Conservation (phyloP, 2,888 invertebrate species). For the Tetanocera ferruginea region DNA sequence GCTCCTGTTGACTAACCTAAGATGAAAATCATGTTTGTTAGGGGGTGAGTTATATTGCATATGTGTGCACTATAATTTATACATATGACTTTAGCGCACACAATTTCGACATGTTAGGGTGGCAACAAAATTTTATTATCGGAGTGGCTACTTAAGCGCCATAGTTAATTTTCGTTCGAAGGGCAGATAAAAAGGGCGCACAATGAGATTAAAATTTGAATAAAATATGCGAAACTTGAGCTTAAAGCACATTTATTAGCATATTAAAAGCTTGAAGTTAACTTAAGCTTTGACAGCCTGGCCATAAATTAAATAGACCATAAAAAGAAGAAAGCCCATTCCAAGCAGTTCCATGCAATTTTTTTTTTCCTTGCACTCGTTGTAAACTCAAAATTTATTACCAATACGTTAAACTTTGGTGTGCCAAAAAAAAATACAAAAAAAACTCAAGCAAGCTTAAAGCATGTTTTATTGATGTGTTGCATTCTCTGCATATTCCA, state of each 20-base stretch:
- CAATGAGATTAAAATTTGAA: neutral
- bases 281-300: constrained; percentile 19
- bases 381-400: neutral
- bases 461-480: constrained; percentile 29
- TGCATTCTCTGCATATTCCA: constrained; percentile 28
- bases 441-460: constrained; percentile 45
- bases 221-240: neutral
- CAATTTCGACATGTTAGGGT: constrained; percentile 52
- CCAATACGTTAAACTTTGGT: neutral
- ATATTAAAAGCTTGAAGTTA: constrained; percentile 59
- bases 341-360: neutral
- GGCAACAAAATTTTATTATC: constrained; percentile 59
- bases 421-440: no score
- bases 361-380: neutral
- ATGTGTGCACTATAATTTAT: neutral
- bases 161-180: no score
- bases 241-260: neutral
- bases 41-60: neutral
- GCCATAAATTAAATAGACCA: neutral
- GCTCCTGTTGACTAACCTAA: neutral
- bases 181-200: no score
- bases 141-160: constrained; percentile 37
- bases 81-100: neutral
- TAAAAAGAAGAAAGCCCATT: neutral
- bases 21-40: neutral